Evolutionary conservation across 2,797 vertebrate species (phyloP).

Genomic region (Peromyscus attwateri): DNA sequence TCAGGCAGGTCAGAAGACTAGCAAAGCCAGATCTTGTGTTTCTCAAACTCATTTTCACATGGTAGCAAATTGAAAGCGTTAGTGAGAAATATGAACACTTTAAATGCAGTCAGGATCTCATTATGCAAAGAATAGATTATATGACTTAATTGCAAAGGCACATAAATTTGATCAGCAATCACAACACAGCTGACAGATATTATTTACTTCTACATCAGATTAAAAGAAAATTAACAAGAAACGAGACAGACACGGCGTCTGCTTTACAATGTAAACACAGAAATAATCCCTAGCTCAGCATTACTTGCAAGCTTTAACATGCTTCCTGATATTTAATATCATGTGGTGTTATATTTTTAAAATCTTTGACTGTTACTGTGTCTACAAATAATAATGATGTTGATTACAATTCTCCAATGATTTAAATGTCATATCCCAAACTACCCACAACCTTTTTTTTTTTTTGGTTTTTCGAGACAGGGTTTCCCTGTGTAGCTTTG

Average conservation of each 20-base stretch:
- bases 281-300: not conserved
- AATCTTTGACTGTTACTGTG: not conserved
- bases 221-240: slow-evolving; percentile 56
- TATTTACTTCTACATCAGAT: slow-evolving; percentile 48
- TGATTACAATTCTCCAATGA: slow-evolving; percentile 47
- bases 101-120: slow-evolving; percentile 45
- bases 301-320: slow-evolving; percentile 23
- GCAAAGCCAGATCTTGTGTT: not conserved
- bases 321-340: slow-evolving; percentile 45
- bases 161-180: slow-evolving; percentile 51
- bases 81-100: slow-evolving; percentile 42
- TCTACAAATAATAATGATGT: slow-evolving; percentile 41
- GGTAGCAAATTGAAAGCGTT: slow-evolving; percentile 22
- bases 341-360: not conserved
- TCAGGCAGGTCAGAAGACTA: not conserved
- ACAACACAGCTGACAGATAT: slow-evolving; percentile 37
- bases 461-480: no score
- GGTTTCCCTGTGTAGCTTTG: no score
- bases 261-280: not conserved
- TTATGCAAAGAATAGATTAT: not conserved
- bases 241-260: slow-evolving; percentile 41
- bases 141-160: slow-evolving; percentile 65
- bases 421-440: not conserved
- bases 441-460: not conserved
- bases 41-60: slow-evolving; percentile 45